phyloP scores from a whole-genome alignment of 2,113 vertebrate species.

The Ranitomeya variabilis region DNA sequence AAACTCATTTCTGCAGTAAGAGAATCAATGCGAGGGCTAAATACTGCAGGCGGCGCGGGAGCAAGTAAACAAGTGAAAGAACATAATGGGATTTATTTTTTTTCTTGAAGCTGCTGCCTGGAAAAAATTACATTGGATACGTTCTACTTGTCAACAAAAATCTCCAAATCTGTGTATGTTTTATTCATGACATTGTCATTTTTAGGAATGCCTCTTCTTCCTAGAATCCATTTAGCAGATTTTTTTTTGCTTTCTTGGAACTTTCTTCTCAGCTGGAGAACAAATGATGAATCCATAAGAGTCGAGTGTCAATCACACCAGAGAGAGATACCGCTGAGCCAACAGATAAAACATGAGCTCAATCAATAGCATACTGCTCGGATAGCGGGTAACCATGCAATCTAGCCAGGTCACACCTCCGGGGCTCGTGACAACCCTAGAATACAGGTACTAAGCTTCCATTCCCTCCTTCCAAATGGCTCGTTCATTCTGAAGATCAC shows the following conservation, averaged over 20 bases:
- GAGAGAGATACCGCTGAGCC: too few species aligned
- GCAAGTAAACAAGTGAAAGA: not conserved
- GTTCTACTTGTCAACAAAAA: not conserved
- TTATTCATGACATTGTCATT: not conserved
- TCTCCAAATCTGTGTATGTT: not conserved
- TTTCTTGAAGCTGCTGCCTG: not conserved
- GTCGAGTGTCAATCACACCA: not conserved
- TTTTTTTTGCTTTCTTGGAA: not conserved
- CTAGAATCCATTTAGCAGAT: not conserved
- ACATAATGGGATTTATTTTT: not conserved
- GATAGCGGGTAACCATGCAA: too few species aligned
- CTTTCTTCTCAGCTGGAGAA: not conserved
- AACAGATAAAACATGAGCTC: too few species aligned
- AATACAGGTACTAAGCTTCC: too few species aligned
- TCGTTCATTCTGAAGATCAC: too few species aligned
- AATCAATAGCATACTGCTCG: too few species aligned
- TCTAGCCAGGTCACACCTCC: too few species aligned
- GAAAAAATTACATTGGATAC: not conserved
- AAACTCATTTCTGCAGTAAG: not conserved
- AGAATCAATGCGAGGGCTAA: slow-evolving; percentile 2
- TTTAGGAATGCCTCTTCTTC: not conserved
- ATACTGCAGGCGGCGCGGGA: not conserved
- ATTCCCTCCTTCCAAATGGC: too few species aligned
- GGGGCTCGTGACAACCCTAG: too few species aligned
- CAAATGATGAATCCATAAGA: not conserved